These are phyloP conservation scores for Bellardia pandia DNA, from an alignment of 2,888 invertebrate species.

Conservation along the genomic window DNA sequence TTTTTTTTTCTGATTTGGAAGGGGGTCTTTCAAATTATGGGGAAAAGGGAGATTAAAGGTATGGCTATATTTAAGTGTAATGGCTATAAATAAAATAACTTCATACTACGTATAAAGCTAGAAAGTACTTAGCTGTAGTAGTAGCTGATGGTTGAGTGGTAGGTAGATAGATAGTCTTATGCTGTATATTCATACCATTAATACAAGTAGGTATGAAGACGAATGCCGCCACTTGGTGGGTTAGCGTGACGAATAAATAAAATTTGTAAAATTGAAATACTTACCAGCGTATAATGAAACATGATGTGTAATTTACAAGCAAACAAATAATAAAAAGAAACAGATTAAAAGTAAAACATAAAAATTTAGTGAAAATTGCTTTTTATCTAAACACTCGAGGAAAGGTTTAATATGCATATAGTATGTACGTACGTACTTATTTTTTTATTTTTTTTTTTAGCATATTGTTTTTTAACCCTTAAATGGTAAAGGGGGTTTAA, in stretches of 20 bases:
- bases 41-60: background rate
- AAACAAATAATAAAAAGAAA: conserved; percentile 48
- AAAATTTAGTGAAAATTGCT: conserved; percentile 30
- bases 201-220: conserved; percentile 6
- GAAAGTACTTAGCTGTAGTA: conserved; percentile 50
- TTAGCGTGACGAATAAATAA: conserved; percentile 61
- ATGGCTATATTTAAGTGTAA: conserved; percentile 17
- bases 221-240: conserved; percentile 37
- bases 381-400: conserved; percentile 7
- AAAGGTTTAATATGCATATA: background rate
- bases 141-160: background rate
- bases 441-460: background rate
- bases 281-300: conserved; percentile 34
- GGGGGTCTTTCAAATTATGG: background rate
- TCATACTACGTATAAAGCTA: conserved; percentile 19
- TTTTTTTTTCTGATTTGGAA: background rate
- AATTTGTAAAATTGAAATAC: conserved; percentile 39
- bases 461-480: background rate
- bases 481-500: background rate
- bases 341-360: conserved; percentile 47
- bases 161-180: conserved; percentile 6
- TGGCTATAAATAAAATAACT: conserved; percentile 44
- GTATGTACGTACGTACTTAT: background rate
- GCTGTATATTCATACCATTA: conserved; percentile 8
- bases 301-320: conserved; percentile 50